Percentiles rank a stretch among this genome's conserved stretches.
Conservation (phyloP, 2,888 invertebrate genomes). For the Horisme vitalbata region DNA sequence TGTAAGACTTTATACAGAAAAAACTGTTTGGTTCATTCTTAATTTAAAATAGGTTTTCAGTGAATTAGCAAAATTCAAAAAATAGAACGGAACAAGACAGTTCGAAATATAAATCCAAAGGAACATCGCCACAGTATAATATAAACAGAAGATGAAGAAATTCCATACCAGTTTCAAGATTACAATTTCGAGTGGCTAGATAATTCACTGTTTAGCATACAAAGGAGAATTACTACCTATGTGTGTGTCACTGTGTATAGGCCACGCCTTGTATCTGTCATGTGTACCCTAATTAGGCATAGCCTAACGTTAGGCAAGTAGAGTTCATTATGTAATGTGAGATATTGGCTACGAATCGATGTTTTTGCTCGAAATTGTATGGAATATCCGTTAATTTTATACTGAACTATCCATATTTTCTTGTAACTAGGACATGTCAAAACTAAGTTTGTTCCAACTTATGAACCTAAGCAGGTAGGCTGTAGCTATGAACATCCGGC, state of each 20-base stretch:
- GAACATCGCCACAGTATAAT: conserved; percentile 32
- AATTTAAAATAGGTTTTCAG: too few species aligned
- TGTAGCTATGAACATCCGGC: conserved; percentile 5
- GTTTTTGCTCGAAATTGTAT: conserved; percentile 2
- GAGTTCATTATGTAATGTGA: conserved; percentile 43
- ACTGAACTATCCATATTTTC: too few species aligned
- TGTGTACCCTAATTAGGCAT: conserved; percentile 79
- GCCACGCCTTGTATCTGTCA: conserved; percentile 81
- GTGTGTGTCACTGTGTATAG: conserved; percentile 70
- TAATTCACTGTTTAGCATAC: conserved; percentile 81
- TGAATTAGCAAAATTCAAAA: background rate
- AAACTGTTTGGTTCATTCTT: too few species aligned
- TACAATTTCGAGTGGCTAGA: conserved; percentile 80
- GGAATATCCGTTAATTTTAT: background rate
- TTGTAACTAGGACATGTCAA: too few species aligned
- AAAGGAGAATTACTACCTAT: conserved; percentile 79
- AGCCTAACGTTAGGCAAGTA: conserved; percentile 55
- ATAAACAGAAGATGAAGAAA: conserved; percentile 78
- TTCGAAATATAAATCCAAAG: conserved; percentile 26
- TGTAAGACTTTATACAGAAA: too few species aligned
- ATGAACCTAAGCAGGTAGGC: too few species aligned
- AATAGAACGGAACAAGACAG: background rate
- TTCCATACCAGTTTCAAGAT: conserved; percentile 78
- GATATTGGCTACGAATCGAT: conserved; percentile 33
- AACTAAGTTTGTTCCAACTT: too few species aligned